Conservation (phyloP, 2,888 invertebrate species). For the Thelaira solivaga region DNA sequence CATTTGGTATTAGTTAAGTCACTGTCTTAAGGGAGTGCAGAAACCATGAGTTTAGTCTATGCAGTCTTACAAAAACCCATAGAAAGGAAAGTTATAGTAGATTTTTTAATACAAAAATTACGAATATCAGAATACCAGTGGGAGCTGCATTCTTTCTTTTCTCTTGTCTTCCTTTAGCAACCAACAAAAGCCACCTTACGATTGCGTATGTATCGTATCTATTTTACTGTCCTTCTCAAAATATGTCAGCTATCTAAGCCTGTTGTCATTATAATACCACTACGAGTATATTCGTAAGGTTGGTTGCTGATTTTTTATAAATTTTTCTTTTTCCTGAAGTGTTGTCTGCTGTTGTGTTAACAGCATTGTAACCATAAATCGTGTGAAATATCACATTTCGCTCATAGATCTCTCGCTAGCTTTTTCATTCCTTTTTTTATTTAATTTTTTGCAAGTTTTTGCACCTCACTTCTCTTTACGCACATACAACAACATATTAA, state of each 20-base stretch:
- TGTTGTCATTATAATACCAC: constrained; percentile 48
- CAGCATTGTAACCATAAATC: constrained; percentile 74
- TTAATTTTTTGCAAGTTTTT: constrained; percentile 3
- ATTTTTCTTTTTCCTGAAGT: constrained; percentile 16
- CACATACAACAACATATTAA: constrained; percentile 37
- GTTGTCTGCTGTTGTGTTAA: constrained; percentile 66
- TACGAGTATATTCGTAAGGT: no score
- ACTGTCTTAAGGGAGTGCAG: constrained; percentile 38
- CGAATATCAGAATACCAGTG: constrained; percentile 38
- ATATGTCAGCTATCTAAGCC: constrained; percentile 25
- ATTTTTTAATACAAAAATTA: constrained; percentile 31
- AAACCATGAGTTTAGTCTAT: background rate
- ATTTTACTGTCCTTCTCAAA: constrained; percentile 54
- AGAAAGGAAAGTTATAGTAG: background rate
- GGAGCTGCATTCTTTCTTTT: constrained; percentile 35
- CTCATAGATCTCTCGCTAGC: constrained; percentile 62
- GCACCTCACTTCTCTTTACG: constrained; percentile 17
- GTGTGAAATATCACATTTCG: constrained; percentile 77
- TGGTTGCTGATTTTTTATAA: constrained; percentile 7
- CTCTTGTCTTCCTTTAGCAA: background rate
- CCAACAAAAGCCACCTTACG: constrained; percentile 32
- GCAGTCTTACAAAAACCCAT: background rate
- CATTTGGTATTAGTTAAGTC: constrained; percentile 33
- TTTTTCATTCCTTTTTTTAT: constrained; percentile 12
- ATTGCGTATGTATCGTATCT: background rate